Conservation (phyloP, 2,113 vertebrate species). For the Entomyzon cyanotis region DNA sequence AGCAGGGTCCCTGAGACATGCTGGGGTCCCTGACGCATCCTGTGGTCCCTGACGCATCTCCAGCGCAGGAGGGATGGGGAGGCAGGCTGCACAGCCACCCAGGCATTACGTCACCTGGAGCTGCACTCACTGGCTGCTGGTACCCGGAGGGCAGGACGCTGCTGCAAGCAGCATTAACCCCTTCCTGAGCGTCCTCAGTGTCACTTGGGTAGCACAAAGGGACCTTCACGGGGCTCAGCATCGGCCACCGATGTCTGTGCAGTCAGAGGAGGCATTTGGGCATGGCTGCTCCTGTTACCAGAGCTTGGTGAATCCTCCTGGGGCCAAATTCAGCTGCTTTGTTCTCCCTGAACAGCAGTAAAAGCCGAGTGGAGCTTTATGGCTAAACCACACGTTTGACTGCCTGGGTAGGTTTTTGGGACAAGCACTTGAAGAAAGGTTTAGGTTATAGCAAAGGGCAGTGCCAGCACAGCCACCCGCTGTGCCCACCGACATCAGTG, state of each 20-base stretch:
- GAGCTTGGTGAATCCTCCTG: neutral
- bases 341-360: neutral
- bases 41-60: fast-evolving
- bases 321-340: neutral
- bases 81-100: neutral
- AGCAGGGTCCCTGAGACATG: neutral
- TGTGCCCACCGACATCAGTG: fast-evolving
- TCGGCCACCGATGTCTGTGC: fast-evolving
- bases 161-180: conserved; percentile 53
- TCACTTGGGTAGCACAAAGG: neutral
- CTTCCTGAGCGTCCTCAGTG: neutral
- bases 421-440: neutral
- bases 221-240: fast-evolving
- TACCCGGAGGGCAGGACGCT: conserved; percentile 43
- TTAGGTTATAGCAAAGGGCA: neutral
- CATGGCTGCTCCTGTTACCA: fast-evolving
- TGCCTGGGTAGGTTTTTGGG: neutral
- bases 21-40: fast-evolving
- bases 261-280: neutral
- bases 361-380: neutral
- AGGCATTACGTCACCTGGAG: conserved; percentile 38
- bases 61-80: neutral
- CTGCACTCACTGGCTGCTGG: conserved; percentile 48
- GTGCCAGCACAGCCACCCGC: neutral
- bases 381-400: neutral